Conservation (phyloP, 1,140 invertebrate species). For the Plutomurus gul region DNA sequence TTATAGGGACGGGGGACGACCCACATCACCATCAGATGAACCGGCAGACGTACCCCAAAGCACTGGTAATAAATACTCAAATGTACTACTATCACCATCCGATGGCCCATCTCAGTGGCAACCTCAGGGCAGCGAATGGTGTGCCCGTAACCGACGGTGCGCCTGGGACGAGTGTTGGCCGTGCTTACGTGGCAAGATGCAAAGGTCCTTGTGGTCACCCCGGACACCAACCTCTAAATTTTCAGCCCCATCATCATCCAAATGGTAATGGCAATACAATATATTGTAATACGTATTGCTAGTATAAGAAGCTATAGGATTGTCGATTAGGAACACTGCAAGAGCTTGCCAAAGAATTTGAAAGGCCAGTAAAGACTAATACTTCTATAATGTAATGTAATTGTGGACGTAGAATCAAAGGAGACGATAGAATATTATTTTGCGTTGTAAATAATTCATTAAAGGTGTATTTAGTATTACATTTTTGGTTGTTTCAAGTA, state of each 20-base stretch:
- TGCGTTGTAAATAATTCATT: too few relatives aligned
- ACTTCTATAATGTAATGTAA: too few relatives aligned
- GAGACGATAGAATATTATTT: too few relatives aligned
- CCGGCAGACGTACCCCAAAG: not conserved
- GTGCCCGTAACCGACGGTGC: not conserved
- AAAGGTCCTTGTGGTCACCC: not conserved
- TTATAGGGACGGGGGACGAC: slow-evolving; percentile 17
- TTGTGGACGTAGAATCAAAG: too few relatives aligned
- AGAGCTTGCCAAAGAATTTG: too few relatives aligned
- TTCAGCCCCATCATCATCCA: not conserved
- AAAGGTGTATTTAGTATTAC: too few relatives aligned
- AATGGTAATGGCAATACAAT: not conserved
- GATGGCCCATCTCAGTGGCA: not conserved
- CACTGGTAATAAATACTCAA: slow-evolving; percentile 14
- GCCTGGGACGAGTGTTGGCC: not conserved
- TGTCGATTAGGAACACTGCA: too few relatives aligned
- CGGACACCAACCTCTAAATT: not conserved
- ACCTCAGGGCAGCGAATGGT: not conserved
- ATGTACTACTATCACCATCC: slow-evolving; percentile 9
- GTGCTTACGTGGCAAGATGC: not conserved
- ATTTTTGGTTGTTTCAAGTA: too few relatives aligned
- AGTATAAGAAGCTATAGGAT: not conserved
- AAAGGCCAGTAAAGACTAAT: too few relatives aligned
- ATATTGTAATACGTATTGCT: slow-evolving; percentile 31
- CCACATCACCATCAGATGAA: not conserved